A percentile compares a stretch with the other conserved stretches of the same genome.
Evolutionary conservation across 2,888 invertebrate species (phyloP).

Genomic region (Ormyrus thymus): DNA sequence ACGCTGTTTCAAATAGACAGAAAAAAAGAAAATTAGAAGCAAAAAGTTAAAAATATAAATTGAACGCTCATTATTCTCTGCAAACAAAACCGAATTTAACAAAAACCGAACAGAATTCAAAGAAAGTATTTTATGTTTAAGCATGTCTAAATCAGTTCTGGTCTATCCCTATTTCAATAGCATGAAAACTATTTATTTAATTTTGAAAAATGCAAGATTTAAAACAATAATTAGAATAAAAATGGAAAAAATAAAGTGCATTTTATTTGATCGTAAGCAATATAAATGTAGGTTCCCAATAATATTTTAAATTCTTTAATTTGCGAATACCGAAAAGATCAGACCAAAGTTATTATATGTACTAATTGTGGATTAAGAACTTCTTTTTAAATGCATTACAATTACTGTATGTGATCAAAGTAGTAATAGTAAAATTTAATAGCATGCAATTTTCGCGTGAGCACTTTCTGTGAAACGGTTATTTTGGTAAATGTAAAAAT

Average conservation of each 20-base stretch:
- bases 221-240: too few species aligned
- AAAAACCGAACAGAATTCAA: too few species aligned
- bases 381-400: conserved; percentile 23
- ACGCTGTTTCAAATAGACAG: conserved; percentile 48
- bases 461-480: conserved; percentile 21
- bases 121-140: too few species aligned
- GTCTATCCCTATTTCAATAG: too few species aligned
- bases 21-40: conserved; percentile 20
- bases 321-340: conserved; percentile 22
- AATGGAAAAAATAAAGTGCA: too few species aligned
- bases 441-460: conserved; percentile 10
- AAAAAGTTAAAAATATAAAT: conserved; percentile 25
- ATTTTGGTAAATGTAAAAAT: conserved; percentile 18
- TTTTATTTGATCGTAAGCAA: too few species aligned
- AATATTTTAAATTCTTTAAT: not conserved
- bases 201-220: too few species aligned
- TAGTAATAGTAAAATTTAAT: conserved; percentile 14
- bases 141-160: too few species aligned
- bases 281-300: too few species aligned
- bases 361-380: conserved; percentile 24
- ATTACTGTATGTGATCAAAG: conserved; percentile 8
- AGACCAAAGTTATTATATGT: conserved; percentile 15
- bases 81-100: too few species aligned
- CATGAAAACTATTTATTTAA: too few species aligned
- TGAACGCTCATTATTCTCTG: not conserved